A percentile compares a stretch with the other conserved stretches of the same genome.
Evolutionary conservation across 2,797 vertebrate genomes (phyloP).

Genomic region (Coregonus sp.): DNA sequence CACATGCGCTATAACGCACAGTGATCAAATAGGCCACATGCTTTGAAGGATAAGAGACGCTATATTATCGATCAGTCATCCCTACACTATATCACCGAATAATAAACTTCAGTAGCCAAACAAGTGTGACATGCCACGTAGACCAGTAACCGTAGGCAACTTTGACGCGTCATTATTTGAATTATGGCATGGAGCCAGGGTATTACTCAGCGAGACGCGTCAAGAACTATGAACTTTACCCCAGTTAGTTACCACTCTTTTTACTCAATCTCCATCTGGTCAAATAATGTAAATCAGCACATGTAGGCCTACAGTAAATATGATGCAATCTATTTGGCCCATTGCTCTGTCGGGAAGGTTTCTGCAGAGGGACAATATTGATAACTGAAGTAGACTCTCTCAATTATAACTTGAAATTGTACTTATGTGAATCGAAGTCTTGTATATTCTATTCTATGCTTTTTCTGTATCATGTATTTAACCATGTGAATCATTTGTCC

Average conservation of each 20-base stretch:
- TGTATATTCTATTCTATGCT: background rate
- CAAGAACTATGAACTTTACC: slow-evolving; percentile 66
- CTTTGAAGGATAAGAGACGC: background rate
- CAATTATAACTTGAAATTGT: no score
- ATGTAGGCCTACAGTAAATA: background rate
- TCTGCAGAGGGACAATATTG: no score
- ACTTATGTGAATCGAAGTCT: background rate
- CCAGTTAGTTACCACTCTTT: slow-evolving; percentile 51
- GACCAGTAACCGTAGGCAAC: background rate
- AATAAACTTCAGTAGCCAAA: background rate
- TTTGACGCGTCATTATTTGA: background rate
- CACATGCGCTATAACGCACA: background rate
- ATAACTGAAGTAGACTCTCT: no score
- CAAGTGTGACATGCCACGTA: slow-evolving; percentile 23
- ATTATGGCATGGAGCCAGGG: slow-evolving; percentile 10
- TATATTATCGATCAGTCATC: background rate
- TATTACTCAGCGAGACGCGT: slow-evolving; percentile 18
- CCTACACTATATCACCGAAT: background rate
- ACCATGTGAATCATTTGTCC: background rate
- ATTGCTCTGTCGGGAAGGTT: no score
- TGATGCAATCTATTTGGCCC: background rate
- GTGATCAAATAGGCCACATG: background rate
- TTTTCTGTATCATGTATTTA: background rate
- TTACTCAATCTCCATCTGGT: slow-evolving; percentile 16
- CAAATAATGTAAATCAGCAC: slow-evolving; percentile 29